These are phyloP conservation scores for Anadara kagoshimensis DNA, from an alignment of 1,140 invertebrate species.

Conservation along the genomic window DNA sequence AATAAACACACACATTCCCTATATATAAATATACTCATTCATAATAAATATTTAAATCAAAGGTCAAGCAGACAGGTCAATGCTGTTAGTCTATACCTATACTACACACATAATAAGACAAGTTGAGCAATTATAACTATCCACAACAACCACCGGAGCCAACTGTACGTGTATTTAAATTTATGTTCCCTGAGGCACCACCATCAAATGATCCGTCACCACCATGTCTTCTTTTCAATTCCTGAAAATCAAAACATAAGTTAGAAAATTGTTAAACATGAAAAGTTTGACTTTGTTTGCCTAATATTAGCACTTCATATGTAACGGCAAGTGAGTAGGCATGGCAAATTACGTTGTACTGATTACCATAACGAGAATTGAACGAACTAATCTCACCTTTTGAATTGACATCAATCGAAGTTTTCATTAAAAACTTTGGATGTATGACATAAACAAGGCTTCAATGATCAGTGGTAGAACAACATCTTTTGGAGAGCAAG, in stretches of 20 bases:
- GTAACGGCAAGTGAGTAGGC: neutral
- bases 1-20: too few species aligned
- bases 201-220: constrained; percentile 53
- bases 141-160: constrained; percentile 29
- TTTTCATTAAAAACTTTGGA: too few species aligned
- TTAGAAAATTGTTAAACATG: neutral
- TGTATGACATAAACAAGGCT: too few species aligned
- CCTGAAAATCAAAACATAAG: constrained; percentile 41
- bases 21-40: too few species aligned
- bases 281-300: neutral
- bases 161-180: constrained; percentile 54
- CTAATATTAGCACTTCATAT: neutral
- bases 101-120: too few species aligned
- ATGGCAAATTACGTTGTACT: neutral
- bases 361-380: neutral
- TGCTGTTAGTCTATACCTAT: too few species aligned
- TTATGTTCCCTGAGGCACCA: constrained; percentile 40
- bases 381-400: neutral
- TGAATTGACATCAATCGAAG: neutral
- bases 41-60: too few species aligned
- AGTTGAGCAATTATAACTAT: too few species aligned
- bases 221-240: constrained; percentile 62
- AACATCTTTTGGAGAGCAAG: too few species aligned
- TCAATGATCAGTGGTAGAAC: neutral
- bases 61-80: too few species aligned